Evolutionary conservation across 2,113 vertebrate genomes (phyloP).

Genomic region (Bostrychus sinensis): DNA sequence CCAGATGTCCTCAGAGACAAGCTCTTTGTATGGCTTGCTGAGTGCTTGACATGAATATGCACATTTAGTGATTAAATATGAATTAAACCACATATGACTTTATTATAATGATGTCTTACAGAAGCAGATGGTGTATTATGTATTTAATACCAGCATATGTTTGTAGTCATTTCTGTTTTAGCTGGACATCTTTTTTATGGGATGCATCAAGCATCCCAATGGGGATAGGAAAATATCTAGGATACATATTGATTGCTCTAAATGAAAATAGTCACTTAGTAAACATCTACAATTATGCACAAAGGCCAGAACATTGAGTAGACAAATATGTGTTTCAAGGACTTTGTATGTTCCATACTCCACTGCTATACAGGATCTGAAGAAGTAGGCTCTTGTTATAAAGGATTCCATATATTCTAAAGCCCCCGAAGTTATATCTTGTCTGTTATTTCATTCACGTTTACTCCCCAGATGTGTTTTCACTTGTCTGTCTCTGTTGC

Average conservation of each 20-base stretch:
- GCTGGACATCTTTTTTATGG: slow-evolving; percentile 16
- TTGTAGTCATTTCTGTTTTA: slow-evolving; percentile 37
- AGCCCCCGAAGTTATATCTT: slow-evolving; percentile 33
- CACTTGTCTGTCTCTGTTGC: neutral
- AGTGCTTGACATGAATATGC: slow-evolving; percentile 30
- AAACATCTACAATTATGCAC: slow-evolving; percentile 1
- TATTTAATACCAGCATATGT: slow-evolving; percentile 47
- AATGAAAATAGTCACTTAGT: neutral
- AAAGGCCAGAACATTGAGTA: no score
- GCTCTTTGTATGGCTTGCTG: slow-evolving; percentile 39
- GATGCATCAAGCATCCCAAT: slow-evolving; percentile 30
- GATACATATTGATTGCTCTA: neutral
- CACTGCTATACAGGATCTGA: no score
- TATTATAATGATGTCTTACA: slow-evolving; percentile 33
- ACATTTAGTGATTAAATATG: slow-evolving; percentile 43
- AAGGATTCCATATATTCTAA: slow-evolving; percentile 36
- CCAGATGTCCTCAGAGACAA: slow-evolving; percentile 47
- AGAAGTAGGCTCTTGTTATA: no score
- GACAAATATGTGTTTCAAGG: no score
- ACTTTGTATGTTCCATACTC: no score
- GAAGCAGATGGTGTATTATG: slow-evolving; percentile 57
- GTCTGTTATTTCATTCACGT: neutral
- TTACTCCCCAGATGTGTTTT: slow-evolving; percentile 12
- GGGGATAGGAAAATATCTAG: slow-evolving; percentile 35
- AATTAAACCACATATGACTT: slow-evolving; percentile 55